Percentiles rank a stretch among this genome's conserved stretches.
Evolutionary conservation across 2,797 vertebrate genomes (phyloP).

Genomic region (Centropyge bicolor): DNA sequence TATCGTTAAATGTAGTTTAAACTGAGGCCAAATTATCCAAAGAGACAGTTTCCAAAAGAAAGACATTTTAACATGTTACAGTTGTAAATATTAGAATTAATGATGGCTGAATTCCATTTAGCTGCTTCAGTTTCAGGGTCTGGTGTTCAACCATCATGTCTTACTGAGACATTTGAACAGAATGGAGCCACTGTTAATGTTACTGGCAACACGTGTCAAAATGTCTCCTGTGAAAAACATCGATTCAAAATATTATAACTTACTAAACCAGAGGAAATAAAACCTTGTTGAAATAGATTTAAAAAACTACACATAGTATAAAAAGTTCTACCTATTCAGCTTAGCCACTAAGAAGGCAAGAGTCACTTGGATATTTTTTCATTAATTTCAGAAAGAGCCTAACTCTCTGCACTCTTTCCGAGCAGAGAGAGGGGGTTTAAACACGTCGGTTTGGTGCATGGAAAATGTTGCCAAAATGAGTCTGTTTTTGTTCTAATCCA

Average conservation of each 20-base stretch:
- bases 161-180: background rate
- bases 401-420: background rate
- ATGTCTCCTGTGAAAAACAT: background rate
- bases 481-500: constrained; percentile 25
- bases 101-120: background rate
- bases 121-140: background rate
- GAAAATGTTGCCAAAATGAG: constrained; percentile 26
- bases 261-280: background rate
- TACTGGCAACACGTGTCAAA: background rate
- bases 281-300: background rate
- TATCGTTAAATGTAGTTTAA: background rate
- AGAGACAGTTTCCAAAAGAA: background rate
- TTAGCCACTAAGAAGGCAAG: background rate
- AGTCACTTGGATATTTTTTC: background rate
- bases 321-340: background rate
- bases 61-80: background rate
- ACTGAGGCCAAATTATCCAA: background rate
- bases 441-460: constrained; percentile 8
- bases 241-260: background rate
- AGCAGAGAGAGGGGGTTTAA: background rate
- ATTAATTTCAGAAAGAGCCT: background rate
- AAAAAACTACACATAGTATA: too few species aligned
- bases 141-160: background rate
- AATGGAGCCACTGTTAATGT: background rate
- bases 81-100: background rate